Evolutionary conservation across 1,140 invertebrate species (phyloP).

Genomic region (Holcopasites calliopsidis): DNA sequence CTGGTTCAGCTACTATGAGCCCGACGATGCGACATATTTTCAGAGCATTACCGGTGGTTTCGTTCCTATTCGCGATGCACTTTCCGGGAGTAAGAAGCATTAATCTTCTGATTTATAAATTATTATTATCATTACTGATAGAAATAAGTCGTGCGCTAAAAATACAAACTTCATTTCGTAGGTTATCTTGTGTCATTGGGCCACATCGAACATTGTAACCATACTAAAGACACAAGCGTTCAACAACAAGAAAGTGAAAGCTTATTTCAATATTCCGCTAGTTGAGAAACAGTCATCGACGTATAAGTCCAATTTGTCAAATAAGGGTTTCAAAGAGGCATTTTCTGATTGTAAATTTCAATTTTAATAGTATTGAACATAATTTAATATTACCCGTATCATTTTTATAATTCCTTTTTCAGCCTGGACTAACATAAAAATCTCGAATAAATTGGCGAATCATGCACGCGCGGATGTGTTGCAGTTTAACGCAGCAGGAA

Average conservation of each 20-base stretch:
- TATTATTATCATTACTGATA: background rate
- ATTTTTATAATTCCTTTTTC: conserved; percentile 50
- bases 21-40: conserved; percentile 86
- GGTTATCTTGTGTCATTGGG: conserved; percentile 95
- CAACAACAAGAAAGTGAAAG: conserved; percentile 86
- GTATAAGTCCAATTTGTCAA: rapidly evolving
- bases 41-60: conserved; percentile 87
- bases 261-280: conserved; percentile 90
- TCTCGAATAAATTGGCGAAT: conserved; percentile 88
- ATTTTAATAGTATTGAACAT: background rate
- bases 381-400: conserved; percentile 5
- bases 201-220: conserved; percentile 93
- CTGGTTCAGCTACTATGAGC: rapidly evolving
- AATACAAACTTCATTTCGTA: conserved; percentile 57
- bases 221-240: conserved; percentile 90
- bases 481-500: conserved; percentile 90
- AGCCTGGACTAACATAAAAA: conserved; percentile 92
- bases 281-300: conserved; percentile 68
- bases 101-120: background rate
- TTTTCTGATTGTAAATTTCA: background rate
- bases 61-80: conserved; percentile 92
- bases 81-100: conserved; percentile 88
- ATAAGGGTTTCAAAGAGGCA: background rate
- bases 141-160: background rate
- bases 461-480: conserved; percentile 87